phyloP scores from a whole-genome alignment of 1,140 invertebrate genomes.

The Papilio machaon region DNA sequence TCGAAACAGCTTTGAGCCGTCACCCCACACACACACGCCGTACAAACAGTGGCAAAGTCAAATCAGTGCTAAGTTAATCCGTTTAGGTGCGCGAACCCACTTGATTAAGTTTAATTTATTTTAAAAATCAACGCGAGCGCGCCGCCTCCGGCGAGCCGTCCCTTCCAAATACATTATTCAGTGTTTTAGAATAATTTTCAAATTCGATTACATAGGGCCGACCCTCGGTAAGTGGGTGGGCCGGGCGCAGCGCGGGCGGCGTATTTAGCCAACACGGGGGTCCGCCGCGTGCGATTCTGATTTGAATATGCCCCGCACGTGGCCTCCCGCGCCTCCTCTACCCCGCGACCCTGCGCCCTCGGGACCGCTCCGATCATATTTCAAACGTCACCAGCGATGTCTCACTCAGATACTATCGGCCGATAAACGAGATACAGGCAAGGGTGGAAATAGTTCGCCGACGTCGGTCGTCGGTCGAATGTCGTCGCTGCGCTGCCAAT shows the following conservation, averaged over 20 bases:
- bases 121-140: constrained; percentile 77
- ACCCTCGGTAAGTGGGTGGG: constrained; percentile 80
- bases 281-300: constrained; percentile 77
- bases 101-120: constrained; percentile 82
- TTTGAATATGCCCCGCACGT: constrained; percentile 80
- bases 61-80: constrained; percentile 80
- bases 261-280: constrained; percentile 82
- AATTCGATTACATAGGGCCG: constrained; percentile 82
- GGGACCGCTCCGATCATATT: constrained; percentile 80
- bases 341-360: constrained; percentile 57
- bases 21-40: constrained; percentile 70
- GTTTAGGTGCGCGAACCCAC: constrained; percentile 80
- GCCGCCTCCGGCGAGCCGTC: constrained; percentile 71
- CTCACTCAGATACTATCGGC: constrained; percentile 81
- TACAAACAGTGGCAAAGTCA: constrained; percentile 75
- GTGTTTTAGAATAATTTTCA: constrained; percentile 83
- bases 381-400: constrained; percentile 81
- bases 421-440: constrained; percentile 79
- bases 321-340: constrained; percentile 69
- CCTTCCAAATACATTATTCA: constrained; percentile 81
- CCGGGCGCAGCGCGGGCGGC: constrained; percentile 71
- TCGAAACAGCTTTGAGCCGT: constrained; percentile 70
- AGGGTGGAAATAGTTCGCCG: constrained; percentile 75
- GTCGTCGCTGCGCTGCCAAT: constrained; percentile 60
- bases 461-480: constrained; percentile 45